Base-by-base conservation (phyloP, 2,888 invertebrate genomes). In the Lumbricus terrestris region DNA sequence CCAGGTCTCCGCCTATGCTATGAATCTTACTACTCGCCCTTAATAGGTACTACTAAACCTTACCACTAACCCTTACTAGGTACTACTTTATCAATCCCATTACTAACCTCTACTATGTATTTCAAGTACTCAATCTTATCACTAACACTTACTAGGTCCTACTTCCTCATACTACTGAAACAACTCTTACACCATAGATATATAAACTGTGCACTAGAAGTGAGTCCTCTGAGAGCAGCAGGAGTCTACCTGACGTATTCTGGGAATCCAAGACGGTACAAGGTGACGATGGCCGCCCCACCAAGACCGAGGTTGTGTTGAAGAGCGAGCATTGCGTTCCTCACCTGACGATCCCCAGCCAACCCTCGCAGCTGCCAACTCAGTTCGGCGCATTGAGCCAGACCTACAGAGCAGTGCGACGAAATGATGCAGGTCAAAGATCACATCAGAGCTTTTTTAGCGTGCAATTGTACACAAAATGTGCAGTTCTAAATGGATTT, bases 261-360 rank as follows among this genome's bases (percentile, higher is more conserved):
- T 33, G 96, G 95, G 92, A 98, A 98, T n/a, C 98, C 99, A 93
- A 97, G 96, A 92, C 96, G 96, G 95, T 99, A 99, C 90, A 99
- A 96, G 35, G 96, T 97, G 91, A 99, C 97, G 85, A 99, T 97
- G 5, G 97, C 98, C 88, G 99, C 99, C 69, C 99, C 99, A 90
- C 99, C 99, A 69, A 95, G 93, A 5, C 99, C 99, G 93, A 99
- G 96, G 95, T 99, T 99, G 94, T 99, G 99, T 95, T 99, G 99
- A 82, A 99, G 96, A 1, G 97, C 99, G 90, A 98, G 95, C 94
- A 96, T 96, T 2, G 97, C 98, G 92, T 97, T 96, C 0, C 96
- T 96, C 40, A 98, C 97, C 96, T 97, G 96, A 90, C 98, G 96
- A 92, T 96, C 96, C 35, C 96, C 97, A 85, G 98, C 97, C 94